Evolutionary conservation across 2,113 vertebrate genomes (phyloP), one percentile per base, ranked within the genome.

Genomic region (Arvicanthis niloticus): DNA sequence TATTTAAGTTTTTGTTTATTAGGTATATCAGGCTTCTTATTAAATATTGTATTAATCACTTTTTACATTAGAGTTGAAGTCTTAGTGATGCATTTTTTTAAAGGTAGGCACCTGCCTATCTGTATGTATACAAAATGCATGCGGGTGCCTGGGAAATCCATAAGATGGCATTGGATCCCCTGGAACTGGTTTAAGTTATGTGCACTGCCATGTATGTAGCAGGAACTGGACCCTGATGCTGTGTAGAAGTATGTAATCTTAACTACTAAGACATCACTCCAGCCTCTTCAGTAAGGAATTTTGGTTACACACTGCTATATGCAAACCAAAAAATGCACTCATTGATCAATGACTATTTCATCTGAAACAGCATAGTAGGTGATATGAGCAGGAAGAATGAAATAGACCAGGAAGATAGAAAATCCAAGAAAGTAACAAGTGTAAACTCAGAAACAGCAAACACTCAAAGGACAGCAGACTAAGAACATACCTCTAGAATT

Each of bases 1-100:
- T 95, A 98, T 97, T 98, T 98, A 37, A 95, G 96, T 98, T 8
- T 31, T 96, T 24, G 68, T 75, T 65, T 3, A 17, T 29, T 42
- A 42, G n/a, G 24, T 42, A 45, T 45, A 24, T 72, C 81, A 67
- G 70, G n/a, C 89, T 29, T 13, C 40, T 62, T 81, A 62, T 48
- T 89, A 60, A 82, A 78, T 21, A 90, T 88, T 91, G 7, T 62
- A 26, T 92, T 88, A 29, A 29, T 89, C 75, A 60, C 16, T 88
- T 16, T 65, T 26, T 70, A 92, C 84, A 75, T 93, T 48, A 94
- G 34, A 58, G 16, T 68, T 95, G 91, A 53, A 84, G 11, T 87
- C n/a, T 89, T 73, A 92, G 12, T 45, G 22, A 45, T 34, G 9
- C 11, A 34, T 48, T 86, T 67, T 84, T 76, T 48, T 21, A 67